Evolutionary conservation across 2,888 invertebrate genomes (phyloP), one percentile per base, ranked within the genome.

Genomic region (Erebia palarica): DNA sequence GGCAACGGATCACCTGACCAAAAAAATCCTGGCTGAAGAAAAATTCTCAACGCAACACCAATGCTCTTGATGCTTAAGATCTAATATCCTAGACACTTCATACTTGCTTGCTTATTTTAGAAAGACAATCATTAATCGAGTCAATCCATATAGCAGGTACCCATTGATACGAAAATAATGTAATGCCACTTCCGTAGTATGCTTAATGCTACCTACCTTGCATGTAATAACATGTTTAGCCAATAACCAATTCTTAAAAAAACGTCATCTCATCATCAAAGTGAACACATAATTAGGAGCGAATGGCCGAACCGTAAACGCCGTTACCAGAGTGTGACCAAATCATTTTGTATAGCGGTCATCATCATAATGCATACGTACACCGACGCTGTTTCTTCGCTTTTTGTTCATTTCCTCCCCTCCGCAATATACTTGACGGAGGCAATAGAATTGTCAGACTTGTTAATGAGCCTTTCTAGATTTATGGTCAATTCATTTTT

Each of bases 281-380:
- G 69, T 70, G 67, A 73, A 75, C 75, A 73, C 73, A 85, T 87
- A 86, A 90, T 90, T 89, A 89, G 84, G 85, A 82, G 75, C 84
- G 80, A 81, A 78, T 80, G 82, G 81, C 77, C 79, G 81, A 77
- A 70, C 68, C 80, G 77, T 88, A 87, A 89, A 87, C 89, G 88
- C 82, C 86, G 83, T 84, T 84, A 88, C 87, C 87, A 86, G 84
- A 86, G 82, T 88, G 88, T 89, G 89, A 89, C 90, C 86, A 85
- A 91, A 89, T 86, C 86, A 87, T 88, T 89, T 89, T 86, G 85
- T 85, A 85, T 78, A 78, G 84, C 81, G 84, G 86, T 87, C 88
- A 85, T 88, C 84, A 86, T 80, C 79, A 78, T 78, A 81, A 18
- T 81, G 61, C 9, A 44, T 21, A 57, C 10, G 21, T 10, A 21